These are phyloP conservation scores for Onchidella celtica DNA, from an alignment of 2,888 invertebrate species.

Conservation along the genomic window DNA sequence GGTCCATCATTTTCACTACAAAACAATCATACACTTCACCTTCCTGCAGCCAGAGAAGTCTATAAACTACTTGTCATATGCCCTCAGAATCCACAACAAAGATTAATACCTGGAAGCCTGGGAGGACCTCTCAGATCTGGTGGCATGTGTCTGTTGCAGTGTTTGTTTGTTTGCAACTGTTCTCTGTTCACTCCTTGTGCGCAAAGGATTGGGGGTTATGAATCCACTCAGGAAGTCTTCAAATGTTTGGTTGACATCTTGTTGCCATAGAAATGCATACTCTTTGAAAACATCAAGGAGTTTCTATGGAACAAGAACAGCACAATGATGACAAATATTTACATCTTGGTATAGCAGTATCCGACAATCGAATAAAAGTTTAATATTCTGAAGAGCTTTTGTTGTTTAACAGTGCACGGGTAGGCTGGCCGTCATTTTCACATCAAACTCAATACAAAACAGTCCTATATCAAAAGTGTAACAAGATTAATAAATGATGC, in stretches of 20 bases:
- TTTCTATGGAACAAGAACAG: slow-evolving; percentile 60
- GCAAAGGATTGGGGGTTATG: slow-evolving; percentile 74
- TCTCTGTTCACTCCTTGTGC: slow-evolving; percentile 55
- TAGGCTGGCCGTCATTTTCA: no score
- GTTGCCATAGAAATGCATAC: slow-evolving; percentile 78
- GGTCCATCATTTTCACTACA: no score
- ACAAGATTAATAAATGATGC: no score
- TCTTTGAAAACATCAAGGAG: slow-evolving; percentile 74
- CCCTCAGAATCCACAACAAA: neutral
- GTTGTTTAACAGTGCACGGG: no score
- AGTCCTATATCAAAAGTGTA: neutral
- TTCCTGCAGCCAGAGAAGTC: no score
- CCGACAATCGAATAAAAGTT: neutral
- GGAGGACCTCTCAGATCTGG: slow-evolving; percentile 40
- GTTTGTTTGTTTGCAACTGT: slow-evolving; percentile 29
- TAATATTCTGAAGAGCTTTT: neutral
- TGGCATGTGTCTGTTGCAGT: neutral
- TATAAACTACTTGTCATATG: neutral
- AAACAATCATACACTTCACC: no score
- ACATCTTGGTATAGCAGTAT: neutral
- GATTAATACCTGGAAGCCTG: slow-evolving; percentile 44
- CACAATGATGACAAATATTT: neutral
- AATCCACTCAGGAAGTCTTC: slow-evolving; percentile 76
- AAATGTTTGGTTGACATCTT: slow-evolving; percentile 78
- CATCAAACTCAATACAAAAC: no score